Conservation (phyloP, 2,797 vertebrate species). For the Catamblyrhynchus diadema region DNA sequence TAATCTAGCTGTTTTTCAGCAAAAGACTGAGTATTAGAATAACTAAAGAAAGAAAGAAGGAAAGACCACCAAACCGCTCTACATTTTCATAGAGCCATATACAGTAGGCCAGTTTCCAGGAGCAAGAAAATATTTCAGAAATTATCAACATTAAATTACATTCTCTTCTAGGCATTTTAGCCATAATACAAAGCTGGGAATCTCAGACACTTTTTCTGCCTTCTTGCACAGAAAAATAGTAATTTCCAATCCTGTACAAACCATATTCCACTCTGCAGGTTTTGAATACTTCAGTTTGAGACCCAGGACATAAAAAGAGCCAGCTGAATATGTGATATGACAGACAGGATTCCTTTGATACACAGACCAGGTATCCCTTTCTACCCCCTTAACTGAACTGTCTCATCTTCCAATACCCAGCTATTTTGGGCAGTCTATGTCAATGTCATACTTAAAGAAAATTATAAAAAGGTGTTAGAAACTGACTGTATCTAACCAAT, state of each 20-base stretch:
- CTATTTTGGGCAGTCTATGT: neutral
- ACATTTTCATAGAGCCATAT: neutral
- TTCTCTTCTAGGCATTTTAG: neutral
- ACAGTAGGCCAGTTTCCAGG: neutral
- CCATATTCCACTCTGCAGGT: neutral
- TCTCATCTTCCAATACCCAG: neutral
- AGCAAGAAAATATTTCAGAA: neutral
- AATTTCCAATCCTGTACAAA: neutral
- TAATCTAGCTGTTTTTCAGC: neutral
- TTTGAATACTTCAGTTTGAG: neutral
- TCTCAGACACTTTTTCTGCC: neutral
- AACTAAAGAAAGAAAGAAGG: neutral
- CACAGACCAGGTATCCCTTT: neutral
- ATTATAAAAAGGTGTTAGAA: neutral
- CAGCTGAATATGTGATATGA: neutral
- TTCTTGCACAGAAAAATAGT: neutral
- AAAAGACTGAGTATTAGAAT: neutral
- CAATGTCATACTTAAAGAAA: neutral
- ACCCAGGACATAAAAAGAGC: neutral
- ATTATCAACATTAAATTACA: neutral
- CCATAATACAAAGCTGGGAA: neutral
- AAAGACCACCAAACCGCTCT: fast-evolving
- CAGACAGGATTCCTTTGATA: neutral
- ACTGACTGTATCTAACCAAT: neutral
- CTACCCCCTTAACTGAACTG: neutral